A percentile compares a stretch with the other conserved stretches of the same genome.
Conservation (phyloP, 2,888 invertebrate genomes). For the Eilema caniola region DNA sequence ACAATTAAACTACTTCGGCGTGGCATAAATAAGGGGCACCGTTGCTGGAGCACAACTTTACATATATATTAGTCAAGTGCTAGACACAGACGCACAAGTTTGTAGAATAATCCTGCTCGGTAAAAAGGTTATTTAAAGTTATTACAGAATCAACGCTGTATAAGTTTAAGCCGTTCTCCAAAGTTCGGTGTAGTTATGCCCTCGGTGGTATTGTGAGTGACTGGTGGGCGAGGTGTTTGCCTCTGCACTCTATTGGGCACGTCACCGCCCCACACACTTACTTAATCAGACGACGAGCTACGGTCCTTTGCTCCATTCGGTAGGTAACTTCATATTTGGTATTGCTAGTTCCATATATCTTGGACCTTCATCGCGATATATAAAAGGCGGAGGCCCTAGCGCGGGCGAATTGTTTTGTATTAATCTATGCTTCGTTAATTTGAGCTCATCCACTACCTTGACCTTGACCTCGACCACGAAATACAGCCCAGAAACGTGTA, state of each 20-base stretch:
- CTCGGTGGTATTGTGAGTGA: constrained; percentile 21
- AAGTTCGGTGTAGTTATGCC: background rate
- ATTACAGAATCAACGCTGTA: constrained; percentile 21
- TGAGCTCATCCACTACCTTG: too few relatives aligned
- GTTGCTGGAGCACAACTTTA: background rate
- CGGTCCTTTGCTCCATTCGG: background rate
- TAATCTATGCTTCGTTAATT: too few relatives aligned
- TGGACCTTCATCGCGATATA: too few relatives aligned
- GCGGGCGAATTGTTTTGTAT: too few relatives aligned
- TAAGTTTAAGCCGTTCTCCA: constrained; percentile 34
- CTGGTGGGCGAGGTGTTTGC: background rate
- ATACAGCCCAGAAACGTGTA: too few relatives aligned
- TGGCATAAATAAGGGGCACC: constrained; percentile 2
- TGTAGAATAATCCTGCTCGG: constrained; percentile 26
- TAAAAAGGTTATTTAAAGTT: constrained; percentile 34
- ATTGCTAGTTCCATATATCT: too few relatives aligned
- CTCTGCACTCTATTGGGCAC: background rate
- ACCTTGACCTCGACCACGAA: too few relatives aligned
- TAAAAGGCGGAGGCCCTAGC: too few relatives aligned
- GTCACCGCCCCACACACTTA: background rate
- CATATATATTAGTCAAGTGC: constrained; percentile 3
- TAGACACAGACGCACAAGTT: constrained; percentile 23
- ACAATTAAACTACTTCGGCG: background rate
- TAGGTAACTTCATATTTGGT: background rate
- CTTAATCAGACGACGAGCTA: background rate